A percentile compares a stretch with the other conserved stretches of the same genome.
These are phyloP conservation scores for Hydroisotoma schaefferi DNA, from an alignment of 2,888 invertebrate species.

Conservation along the genomic window DNA sequence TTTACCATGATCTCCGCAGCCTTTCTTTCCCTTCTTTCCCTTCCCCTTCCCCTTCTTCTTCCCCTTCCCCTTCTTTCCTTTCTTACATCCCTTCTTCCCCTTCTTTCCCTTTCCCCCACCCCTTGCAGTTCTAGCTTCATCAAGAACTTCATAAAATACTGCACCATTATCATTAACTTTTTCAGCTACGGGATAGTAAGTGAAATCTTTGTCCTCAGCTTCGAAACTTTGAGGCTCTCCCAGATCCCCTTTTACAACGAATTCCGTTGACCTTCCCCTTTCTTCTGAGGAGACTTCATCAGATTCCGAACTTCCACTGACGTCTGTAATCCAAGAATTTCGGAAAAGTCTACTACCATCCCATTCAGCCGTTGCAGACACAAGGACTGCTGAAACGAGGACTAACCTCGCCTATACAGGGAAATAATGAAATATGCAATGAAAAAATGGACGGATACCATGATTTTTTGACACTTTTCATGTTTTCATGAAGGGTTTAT, in stretches of 20 bases:
- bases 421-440: not conserved
- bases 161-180: conserved; percentile 1
- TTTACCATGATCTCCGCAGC: conserved; percentile 9
- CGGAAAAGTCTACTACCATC: not conserved
- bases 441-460: too few species aligned
- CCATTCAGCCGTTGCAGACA: not conserved
- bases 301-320: not conserved
- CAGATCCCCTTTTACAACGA: conserved; percentile 2
- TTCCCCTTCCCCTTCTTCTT: conserved; percentile 6
- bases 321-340: not conserved
- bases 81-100: not conserved
- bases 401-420: conserved; percentile 1
- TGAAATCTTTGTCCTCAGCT: conserved; percentile 7
- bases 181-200: conserved; percentile 8
- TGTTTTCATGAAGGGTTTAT: not conserved
- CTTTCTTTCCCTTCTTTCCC: conserved; percentile 1
- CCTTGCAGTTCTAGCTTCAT: not conserved
- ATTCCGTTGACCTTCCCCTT: not conserved
- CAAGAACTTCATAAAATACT: conserved; percentile 9
- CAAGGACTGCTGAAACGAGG: not conserved
- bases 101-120: not conserved
- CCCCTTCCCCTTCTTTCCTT: not conserved
- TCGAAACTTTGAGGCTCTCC: conserved; percentile 9
- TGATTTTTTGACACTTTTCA: too few species aligned
- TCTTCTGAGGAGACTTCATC: conserved; percentile 10